Percentiles rank a stretch among this genome's conserved stretches.
These are phyloP conservation scores for Aporophyla nigra DNA, from an alignment of 2,888 invertebrate species.

Conservation along the genomic window DNA sequence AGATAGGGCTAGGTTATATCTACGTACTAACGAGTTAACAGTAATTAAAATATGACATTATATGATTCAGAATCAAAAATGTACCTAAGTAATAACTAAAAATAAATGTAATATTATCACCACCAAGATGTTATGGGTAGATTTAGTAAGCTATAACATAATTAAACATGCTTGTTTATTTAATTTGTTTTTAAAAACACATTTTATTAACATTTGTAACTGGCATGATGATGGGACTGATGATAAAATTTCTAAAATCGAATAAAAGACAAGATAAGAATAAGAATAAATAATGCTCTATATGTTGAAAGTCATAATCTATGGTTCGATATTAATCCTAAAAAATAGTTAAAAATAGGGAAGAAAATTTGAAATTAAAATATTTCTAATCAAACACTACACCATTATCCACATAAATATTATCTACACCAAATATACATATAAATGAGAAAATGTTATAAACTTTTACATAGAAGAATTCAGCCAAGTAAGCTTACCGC, in stretches of 20 bases:
- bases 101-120: neutral
- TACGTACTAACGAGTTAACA: slow-evolving; percentile 4
- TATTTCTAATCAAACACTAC: slow-evolving; percentile 16
- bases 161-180: neutral
- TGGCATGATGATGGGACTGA: slow-evolving; percentile 6
- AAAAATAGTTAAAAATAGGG: too few species aligned
- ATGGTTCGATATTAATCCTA: neutral
- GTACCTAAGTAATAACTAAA: neutral
- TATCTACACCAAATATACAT: slow-evolving; percentile 31
- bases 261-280: neutral
- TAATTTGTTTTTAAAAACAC: neutral
- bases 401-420: slow-evolving; percentile 23
- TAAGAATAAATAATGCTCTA: neutral
- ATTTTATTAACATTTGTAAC: slow-evolving; percentile 7
- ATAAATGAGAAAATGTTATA: slow-evolving; percentile 42
- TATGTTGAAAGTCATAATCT: neutral
- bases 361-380: neutral
- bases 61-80: neutral
- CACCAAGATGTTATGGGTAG: neutral
- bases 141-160: neutral
- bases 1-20: neutral
- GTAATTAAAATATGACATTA: neutral
- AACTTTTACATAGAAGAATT: slow-evolving; percentile 47
- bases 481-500: slow-evolving; percentile 81
- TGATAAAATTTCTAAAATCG: neutral